phyloP scores from a whole-genome alignment of 2,113 vertebrate species.

The Lichenostomus cassidix region DNA sequence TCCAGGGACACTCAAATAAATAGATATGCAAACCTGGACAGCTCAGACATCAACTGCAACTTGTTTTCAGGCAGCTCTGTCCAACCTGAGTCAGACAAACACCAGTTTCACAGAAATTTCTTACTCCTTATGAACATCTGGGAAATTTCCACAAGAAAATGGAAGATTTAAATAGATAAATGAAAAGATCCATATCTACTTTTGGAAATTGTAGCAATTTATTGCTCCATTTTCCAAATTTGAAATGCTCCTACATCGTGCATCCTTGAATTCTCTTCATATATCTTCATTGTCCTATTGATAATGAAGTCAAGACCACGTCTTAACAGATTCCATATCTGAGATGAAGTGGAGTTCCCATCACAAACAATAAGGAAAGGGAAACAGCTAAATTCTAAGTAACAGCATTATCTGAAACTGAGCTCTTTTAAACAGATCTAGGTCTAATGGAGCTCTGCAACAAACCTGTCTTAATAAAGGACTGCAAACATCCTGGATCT shows the following conservation, averaged over 20 bases:
- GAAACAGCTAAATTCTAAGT: not conserved
- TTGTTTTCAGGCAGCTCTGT: not conserved
- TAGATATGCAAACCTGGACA: not conserved
- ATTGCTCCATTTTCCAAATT: not conserved
- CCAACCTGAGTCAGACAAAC: not conserved
- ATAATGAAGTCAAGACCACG: not conserved
- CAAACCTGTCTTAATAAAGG: not conserved
- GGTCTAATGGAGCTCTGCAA: not conserved
- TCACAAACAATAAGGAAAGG: not conserved
- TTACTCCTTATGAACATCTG: not conserved
- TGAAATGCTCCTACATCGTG: not conserved
- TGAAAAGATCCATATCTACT: not conserved
- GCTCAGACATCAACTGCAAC: accelerated
- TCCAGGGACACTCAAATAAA: not conserved
- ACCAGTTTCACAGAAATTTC: not conserved
- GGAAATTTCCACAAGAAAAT: not conserved
- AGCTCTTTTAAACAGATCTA: not conserved
- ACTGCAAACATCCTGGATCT: not conserved
- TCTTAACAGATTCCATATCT: not conserved
- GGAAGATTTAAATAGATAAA: not conserved
- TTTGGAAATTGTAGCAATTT: not conserved
- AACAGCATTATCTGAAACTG: not conserved
- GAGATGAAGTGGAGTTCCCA: not conserved
- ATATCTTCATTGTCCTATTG: not conserved
- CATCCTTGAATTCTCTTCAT: not conserved